phyloP scores from a whole-genome alignment of 1,140 invertebrate genomes.

The Pomacea maculata region DNA sequence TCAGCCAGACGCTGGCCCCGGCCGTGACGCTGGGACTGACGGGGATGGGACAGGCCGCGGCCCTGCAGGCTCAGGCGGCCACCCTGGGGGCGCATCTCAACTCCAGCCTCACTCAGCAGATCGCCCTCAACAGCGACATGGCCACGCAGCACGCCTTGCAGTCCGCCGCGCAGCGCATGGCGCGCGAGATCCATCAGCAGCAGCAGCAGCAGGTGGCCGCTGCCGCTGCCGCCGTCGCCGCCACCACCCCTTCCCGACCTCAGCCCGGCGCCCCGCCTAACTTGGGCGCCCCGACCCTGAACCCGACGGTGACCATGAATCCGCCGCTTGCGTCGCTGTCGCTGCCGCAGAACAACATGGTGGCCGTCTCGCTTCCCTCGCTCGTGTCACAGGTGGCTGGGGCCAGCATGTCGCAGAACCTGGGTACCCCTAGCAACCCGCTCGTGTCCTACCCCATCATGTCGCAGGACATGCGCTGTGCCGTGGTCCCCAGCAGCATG shows the following conservation, averaged over 20 bases:
- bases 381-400: constrained; percentile 55
- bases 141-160: constrained; percentile 53
- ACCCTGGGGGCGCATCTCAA: constrained; percentile 36
- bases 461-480: constrained; percentile 69
- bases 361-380: constrained; percentile 53
- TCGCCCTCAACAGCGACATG: constrained; percentile 61
- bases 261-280: constrained; percentile 35
- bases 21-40: constrained; percentile 33
- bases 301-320: constrained; percentile 50
- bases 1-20: constrained; percentile 36
- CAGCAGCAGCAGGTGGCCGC: constrained; percentile 25
- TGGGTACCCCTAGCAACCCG: constrained; percentile 68
- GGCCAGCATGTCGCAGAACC: constrained; percentile 50
- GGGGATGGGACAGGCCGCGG: constrained; percentile 38
- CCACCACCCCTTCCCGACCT: constrained; percentile 1
- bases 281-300: constrained; percentile 36
- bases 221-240: constrained; percentile 1
- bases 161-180: constrained; percentile 43
- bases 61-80: constrained; percentile 38
- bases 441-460: constrained; percentile 80
- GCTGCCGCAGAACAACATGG: constrained; percentile 55
- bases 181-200: constrained; percentile 32
- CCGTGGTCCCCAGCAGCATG: constrained; percentile 55
- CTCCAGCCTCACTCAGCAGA: constrained; percentile 57
- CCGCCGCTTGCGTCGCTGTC: constrained; percentile 43